Evolutionary conservation across 1,140 invertebrate genomes (phyloP).

Genomic region (Orchestia grillus): DNA sequence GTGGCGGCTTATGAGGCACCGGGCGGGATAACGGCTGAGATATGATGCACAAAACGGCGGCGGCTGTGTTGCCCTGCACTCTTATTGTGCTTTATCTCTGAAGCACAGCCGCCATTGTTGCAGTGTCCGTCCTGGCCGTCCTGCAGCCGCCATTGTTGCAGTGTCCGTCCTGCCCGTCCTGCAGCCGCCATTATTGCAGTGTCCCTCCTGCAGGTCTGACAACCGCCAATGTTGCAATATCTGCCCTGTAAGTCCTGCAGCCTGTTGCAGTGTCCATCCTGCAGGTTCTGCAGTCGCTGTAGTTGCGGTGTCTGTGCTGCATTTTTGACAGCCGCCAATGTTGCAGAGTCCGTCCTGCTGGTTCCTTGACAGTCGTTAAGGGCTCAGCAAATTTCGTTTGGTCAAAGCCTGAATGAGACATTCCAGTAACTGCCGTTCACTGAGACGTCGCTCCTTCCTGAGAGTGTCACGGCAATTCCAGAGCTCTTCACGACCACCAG

Average conservation of each 20-base stretch:
- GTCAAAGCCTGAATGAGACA: neutral
- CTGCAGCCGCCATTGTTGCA: neutral
- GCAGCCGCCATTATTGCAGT: neutral
- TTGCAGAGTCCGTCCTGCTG: neutral
- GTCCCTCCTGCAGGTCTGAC: neutral
- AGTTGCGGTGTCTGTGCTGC: neutral
- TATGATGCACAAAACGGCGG: constrained; percentile 21
- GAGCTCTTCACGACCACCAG: neutral
- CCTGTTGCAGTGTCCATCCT: too few species aligned
- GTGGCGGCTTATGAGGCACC: constrained; percentile 21
- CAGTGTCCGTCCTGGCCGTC: neutral
- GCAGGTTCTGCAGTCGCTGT: neutral
- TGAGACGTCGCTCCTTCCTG: neutral
- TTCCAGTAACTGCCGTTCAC: neutral
- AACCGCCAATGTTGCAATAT: neutral
- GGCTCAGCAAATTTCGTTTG: neutral
- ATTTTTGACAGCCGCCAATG: too few species aligned
- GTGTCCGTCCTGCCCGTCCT: neutral
- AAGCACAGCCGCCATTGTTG: neutral
- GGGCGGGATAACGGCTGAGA: neutral
- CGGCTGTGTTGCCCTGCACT: neutral
- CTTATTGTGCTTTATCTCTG: neutral
- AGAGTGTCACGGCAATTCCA: neutral
- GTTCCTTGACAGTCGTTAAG: neutral
- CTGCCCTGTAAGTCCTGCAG: neutral